Evolutionary conservation across 2,113 vertebrate genomes (phyloP), one percentile per base, ranked within the genome.

Genomic region (Bagarius yarrelli): DNA sequence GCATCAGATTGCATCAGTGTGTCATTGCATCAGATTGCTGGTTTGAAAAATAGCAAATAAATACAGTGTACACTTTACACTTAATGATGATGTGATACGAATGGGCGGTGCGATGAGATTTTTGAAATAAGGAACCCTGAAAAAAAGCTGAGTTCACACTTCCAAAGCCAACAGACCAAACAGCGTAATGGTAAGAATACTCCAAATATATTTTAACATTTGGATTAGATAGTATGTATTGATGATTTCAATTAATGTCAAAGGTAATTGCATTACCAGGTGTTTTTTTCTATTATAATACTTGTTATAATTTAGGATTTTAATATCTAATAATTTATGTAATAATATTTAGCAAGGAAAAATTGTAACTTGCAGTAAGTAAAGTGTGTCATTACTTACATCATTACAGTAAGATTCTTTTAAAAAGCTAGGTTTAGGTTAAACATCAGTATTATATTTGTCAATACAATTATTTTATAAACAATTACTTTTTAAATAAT

Each of bases 1-100:
- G 73, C 73, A 74, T 74, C 71, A 74, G 52, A 56, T 74, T 74
- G 71, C 52, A 76, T 76, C 55, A 76, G 55, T n/a, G 55, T 76
- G 23, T 76, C 73, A 76, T 76, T 76, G 55, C 55, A 27, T 76
- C 73, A 76, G 55, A 59, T 76, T 14, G 57, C 32, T 25, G 6
- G 73, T 40, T 76, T 18, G 34, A 59, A 59, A 76, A 76, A 76
- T 40, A 76, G 3, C 6, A 44, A 76, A 44, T 76, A 76, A 76
- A 76, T 59, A 59, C 55, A 57, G 73, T 74, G 52, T 74, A 74
- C 30, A 74, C 27, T 56, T 56, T 74, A 74, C 52, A 15, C 30
- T 14, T 56, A 55, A 73, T 73, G 71, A 56, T 34, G 71, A 56
- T 74, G 52, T 74, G 52, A 32, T 59, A 59, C 71, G 59, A 59